Conservation (phyloP, 2,888 invertebrate genomes). For the Xanthorhoe spadicearia region DNA sequence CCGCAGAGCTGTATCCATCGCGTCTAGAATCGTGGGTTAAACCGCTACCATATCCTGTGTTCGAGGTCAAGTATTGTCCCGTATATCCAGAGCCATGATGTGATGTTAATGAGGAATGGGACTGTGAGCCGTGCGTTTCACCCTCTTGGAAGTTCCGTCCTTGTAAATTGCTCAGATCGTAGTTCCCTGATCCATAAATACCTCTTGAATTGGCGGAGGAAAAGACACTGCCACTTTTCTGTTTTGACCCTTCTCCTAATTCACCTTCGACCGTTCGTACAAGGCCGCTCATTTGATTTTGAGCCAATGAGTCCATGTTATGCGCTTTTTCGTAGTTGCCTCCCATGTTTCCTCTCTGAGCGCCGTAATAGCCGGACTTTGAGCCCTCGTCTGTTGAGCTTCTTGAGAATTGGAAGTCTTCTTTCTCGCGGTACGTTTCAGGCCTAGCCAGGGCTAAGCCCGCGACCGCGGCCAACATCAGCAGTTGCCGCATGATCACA, state of each 20-base stretch:
- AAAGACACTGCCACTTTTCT: constrained; percentile 70
- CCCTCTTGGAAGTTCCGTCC: constrained; percentile 77
- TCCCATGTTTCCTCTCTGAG: constrained; percentile 82
- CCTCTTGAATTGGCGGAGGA: constrained; percentile 77
- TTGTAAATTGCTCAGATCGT: constrained; percentile 67
- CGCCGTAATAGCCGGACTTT: constrained; percentile 77
- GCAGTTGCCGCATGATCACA: constrained; percentile 63
- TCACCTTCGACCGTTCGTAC: constrained; percentile 75
- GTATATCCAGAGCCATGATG: constrained; percentile 36
- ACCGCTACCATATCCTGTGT: constrained; percentile 46
- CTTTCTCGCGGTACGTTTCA: constrained; percentile 75
- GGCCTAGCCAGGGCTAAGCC: constrained; percentile 68
- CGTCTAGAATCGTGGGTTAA: constrained; percentile 53
- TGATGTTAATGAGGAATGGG: constrained; percentile 50
- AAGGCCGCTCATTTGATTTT: constrained; percentile 77
- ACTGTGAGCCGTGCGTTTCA: constrained; percentile 50
- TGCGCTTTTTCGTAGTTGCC: constrained; percentile 80
- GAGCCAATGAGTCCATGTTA: constrained; percentile 79
- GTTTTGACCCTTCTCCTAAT: constrained; percentile 70
- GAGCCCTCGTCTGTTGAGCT: constrained; percentile 78
- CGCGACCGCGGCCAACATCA: constrained; percentile 62
- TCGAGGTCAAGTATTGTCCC: constrained; percentile 36
- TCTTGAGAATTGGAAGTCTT: constrained; percentile 79
- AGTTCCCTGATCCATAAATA: constrained; percentile 69
- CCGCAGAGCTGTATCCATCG: constrained; percentile 51